Percentiles rank a stretch among this genome's conserved stretches.
Conservation (phyloP, 2,797 vertebrate genomes). For the Pangasius macronema region DNA sequence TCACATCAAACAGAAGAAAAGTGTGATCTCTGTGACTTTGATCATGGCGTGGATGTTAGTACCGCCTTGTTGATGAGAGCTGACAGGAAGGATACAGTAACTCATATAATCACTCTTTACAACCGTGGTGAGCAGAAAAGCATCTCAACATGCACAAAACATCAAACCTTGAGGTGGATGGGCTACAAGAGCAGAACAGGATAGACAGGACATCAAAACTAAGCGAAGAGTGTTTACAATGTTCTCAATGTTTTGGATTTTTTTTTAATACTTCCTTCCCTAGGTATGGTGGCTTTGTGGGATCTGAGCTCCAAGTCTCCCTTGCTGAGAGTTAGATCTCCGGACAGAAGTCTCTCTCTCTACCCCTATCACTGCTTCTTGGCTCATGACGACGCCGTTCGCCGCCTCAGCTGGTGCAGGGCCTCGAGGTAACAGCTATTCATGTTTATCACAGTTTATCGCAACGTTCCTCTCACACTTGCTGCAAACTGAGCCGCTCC, state of each 20-base stretch:
- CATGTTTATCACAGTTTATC: background rate
- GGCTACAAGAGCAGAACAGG: too few relatives aligned
- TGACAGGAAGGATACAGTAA: too few relatives aligned
- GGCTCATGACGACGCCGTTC: slow-evolving; percentile 85
- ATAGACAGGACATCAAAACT: too few relatives aligned
- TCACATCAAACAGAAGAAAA: too few relatives aligned
- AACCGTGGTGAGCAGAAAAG: too few relatives aligned
- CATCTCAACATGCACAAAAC: too few relatives aligned
- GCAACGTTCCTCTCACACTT: background rate
- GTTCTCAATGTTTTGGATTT: background rate
- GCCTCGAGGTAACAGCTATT: slow-evolving; percentile 79
- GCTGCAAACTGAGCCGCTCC: background rate
- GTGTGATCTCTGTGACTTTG: too few relatives aligned
- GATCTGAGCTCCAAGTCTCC: slow-evolving; percentile 84
- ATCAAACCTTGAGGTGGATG: too few relatives aligned
- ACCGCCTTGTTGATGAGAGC: too few relatives aligned
- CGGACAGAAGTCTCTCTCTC: slow-evolving; percentile 74
- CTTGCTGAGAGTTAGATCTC: slow-evolving; percentile 78
- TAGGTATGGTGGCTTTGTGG: slow-evolving; percentile 90
- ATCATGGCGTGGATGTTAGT: too few relatives aligned
- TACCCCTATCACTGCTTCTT: slow-evolving; percentile 85
- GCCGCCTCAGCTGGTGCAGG: slow-evolving; percentile 88
- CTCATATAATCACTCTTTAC: too few relatives aligned
- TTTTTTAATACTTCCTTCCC: background rate
- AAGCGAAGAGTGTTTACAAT: background rate